Base-by-base conservation (phyloP, 2,113 vertebrate species). In the Amphiprion ocellaris region DNA sequence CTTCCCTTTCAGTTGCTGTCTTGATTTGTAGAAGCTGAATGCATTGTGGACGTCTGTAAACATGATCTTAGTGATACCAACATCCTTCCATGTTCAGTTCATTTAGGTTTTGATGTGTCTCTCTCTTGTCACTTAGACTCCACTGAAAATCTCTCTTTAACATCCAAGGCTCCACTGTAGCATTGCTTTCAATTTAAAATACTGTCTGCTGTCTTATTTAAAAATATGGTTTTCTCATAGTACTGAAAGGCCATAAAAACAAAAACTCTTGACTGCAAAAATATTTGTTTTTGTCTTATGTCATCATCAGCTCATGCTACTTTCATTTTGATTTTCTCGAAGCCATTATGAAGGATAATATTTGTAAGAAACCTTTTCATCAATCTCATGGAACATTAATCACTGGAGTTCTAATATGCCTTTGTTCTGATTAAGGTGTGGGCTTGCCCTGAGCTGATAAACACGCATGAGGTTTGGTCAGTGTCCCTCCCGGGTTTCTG, bases 391-490 rank as follows among this genome's bases (percentile, higher is more conserved):
- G 56, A 44, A 72, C 87, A 89, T 93, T 91, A 87, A 92, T 92
- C 88, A 90, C 76, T 65, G 30, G 46, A 62, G 39, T 75, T 87
- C 80, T 92, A 89, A 93, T 86, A 81, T 55, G 78, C 75, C 82
- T 89, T 82, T 84, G 77, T 74, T 88, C 72, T 85, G 86, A 87
- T 92, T 79, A 86, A 78, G 69, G 77, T 87, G 79, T 71, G 44
- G 80, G 84, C 75, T 83, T 68, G 87, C 88, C 82, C 55, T 69
- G 54, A 81, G 91, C 87, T 90, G 85, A 92, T 91, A 87, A 94
- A 90, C 82, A 89, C 73, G 70, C 81, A 49, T 69, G 65, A 82
- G 63, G 44, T 74, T 69, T 76, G 74, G 87, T 88, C 86, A 74
- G 53, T 80, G 81, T 91, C 70, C 77, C 84, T 70, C 54, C 61